Conservation (phyloP, 2,113 vertebrate genomes). For the Colinus virginianus region DNA sequence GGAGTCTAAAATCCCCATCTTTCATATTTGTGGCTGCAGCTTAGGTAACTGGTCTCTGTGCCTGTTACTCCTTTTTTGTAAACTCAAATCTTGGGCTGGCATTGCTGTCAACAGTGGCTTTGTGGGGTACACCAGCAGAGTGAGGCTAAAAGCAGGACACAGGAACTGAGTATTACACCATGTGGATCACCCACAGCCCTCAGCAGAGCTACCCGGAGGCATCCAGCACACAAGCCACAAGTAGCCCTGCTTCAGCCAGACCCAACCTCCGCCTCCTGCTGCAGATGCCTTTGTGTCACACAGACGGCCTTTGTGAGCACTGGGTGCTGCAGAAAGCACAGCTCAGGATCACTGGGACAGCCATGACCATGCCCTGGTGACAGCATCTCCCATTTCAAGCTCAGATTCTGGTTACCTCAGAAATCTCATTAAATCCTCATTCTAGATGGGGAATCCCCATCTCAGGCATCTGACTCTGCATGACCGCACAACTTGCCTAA, state of each 20-base stretch:
- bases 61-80: neutral
- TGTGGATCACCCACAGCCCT: neutral
- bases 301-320: neutral
- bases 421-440: neutral
- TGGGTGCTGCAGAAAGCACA: neutral
- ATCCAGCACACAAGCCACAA: neutral
- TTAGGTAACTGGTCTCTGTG: neutral
- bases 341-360: neutral
- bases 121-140: neutral
- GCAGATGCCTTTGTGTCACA: neutral
- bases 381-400: neutral
- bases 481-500: neutral
- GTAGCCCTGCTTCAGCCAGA: neutral
- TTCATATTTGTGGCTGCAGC: constrained; percentile 18
- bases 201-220: neutral
- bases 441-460: neutral
- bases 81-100: neutral
- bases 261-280: neutral
- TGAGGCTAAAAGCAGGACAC: neutral
- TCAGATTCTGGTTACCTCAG: neutral
- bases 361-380: neutral
- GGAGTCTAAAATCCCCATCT: neutral
- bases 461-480: neutral
- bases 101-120: neutral
- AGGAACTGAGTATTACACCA: neutral